phyloP scores from a whole-genome alignment of 30 jellyfish, hydroid and myxozoan species.

The Aurelia aurita region DNA sequence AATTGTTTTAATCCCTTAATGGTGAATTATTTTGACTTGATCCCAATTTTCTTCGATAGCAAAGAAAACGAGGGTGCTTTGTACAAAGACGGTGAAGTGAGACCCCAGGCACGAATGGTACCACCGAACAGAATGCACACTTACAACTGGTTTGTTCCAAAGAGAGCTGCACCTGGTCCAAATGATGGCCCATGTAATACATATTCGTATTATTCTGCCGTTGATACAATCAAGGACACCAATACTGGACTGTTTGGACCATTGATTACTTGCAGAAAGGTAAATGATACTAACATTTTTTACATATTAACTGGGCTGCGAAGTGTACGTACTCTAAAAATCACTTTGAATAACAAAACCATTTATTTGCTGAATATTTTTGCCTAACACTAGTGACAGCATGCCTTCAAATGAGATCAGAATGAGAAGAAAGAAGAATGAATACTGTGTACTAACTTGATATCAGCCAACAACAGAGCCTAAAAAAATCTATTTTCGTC shows the following conservation, averaged over 20 bases:
- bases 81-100: slow-evolving; percentile 28
- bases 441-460: no score
- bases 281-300: not conserved
- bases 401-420: no score
- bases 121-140: slow-evolving; percentile 50
- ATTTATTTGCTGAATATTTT: no score
- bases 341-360: no score
- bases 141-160: slow-evolving; percentile 67
- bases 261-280: slow-evolving; percentile 69
- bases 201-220: slow-evolving; percentile 67
- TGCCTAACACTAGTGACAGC: no score
- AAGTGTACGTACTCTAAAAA: no score
- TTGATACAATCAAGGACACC: slow-evolving; percentile 61
- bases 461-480: no score
- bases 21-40: not conserved
- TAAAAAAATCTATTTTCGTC: no score
- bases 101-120: not conserved
- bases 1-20: no score
- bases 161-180: slow-evolving; percentile 75
- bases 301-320: no score
- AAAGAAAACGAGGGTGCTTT: slow-evolving; percentile 39
- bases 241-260: slow-evolving; percentile 70
- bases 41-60: not conserved
- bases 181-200: slow-evolving; percentile 71
- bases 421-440: no score